Evolutionary conservation across 1,140 invertebrate genomes (phyloP).

Genomic region (Branchinecta lindahli): DNA sequence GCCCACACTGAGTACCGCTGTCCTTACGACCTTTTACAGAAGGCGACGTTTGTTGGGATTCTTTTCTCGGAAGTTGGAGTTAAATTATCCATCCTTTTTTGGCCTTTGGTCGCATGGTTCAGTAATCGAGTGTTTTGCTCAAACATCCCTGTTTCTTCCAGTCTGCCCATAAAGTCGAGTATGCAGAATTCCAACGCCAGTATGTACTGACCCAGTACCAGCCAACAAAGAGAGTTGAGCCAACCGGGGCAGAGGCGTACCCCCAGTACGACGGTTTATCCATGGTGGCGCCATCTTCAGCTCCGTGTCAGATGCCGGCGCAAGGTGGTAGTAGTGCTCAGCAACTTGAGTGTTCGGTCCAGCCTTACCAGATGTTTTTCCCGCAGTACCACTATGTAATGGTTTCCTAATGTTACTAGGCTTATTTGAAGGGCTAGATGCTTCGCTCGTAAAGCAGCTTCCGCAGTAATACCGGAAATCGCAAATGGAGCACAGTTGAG

Average conservation of each 20-base stretch:
- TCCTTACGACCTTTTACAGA: no score
- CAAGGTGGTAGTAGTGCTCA: background rate
- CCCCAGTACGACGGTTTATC: background rate
- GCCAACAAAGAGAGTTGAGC: background rate
- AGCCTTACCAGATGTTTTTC: background rate
- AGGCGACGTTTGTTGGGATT: no score
- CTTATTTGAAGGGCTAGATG: no score
- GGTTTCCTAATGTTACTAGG: no score
- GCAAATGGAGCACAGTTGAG: no score
- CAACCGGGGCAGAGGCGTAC: background rate
- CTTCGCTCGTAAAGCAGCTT: no score
- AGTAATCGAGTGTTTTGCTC: no score
- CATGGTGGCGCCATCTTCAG: background rate
- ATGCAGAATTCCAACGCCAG: background rate
- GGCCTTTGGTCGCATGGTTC: no score
- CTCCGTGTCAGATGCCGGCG: background rate
- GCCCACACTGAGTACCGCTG: no score
- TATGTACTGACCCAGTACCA: background rate
- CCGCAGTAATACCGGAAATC: no score
- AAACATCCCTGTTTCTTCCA: background rate
- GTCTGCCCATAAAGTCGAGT: conserved; percentile 1
- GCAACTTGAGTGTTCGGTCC: background rate
- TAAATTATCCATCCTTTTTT: no score
- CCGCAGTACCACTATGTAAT: background rate
- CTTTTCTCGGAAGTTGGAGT: no score